Percentiles rank a stretch among this genome's conserved stretches.
These are phyloP conservation scores for Xiphophorus maculatus DNA, from an alignment of 2,113 vertebrate genomes.

Conservation along the genomic window DNA sequence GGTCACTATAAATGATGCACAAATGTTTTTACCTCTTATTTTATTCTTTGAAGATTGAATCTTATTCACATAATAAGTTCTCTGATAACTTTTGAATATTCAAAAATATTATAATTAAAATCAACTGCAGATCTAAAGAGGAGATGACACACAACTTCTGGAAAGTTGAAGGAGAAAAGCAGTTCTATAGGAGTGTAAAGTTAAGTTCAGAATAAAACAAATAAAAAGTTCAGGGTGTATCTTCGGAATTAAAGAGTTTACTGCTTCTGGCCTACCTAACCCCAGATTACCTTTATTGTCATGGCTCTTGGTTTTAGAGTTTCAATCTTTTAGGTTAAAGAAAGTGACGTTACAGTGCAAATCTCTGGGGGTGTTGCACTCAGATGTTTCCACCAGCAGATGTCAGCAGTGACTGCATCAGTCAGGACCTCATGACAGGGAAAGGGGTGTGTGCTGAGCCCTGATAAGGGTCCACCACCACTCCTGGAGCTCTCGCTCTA, in stretches of 20 bases:
- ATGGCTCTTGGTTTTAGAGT: background rate
- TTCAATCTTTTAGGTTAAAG: background rate
- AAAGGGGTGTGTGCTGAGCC: background rate
- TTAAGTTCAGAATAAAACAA: background rate
- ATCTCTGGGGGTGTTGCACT: background rate
- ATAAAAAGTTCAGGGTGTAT: background rate
- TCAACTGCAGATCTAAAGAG: too few species aligned
- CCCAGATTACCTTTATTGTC: background rate
- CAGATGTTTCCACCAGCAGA: slow-evolving; percentile 33
- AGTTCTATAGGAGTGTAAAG: too few species aligned
- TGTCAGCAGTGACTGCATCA: slow-evolving; percentile 29
- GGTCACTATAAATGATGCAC: too few species aligned
- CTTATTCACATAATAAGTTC: too few species aligned
- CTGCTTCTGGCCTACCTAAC: background rate
- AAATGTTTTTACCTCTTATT: too few species aligned
- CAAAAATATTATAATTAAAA: too few species aligned
- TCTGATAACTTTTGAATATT: too few species aligned
- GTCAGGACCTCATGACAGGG: background rate
- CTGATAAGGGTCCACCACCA: slow-evolving; percentile 19
- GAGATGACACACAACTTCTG: too few species aligned
- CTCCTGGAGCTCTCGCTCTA: slow-evolving; percentile 9
- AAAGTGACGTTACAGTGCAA: background rate
- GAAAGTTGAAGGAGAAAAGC: too few species aligned
- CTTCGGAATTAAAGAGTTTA: background rate
- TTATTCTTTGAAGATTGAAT: too few species aligned